phyloP scores from a whole-genome alignment of 2,113 vertebrate species.

The Leptosomus discolor region DNA sequence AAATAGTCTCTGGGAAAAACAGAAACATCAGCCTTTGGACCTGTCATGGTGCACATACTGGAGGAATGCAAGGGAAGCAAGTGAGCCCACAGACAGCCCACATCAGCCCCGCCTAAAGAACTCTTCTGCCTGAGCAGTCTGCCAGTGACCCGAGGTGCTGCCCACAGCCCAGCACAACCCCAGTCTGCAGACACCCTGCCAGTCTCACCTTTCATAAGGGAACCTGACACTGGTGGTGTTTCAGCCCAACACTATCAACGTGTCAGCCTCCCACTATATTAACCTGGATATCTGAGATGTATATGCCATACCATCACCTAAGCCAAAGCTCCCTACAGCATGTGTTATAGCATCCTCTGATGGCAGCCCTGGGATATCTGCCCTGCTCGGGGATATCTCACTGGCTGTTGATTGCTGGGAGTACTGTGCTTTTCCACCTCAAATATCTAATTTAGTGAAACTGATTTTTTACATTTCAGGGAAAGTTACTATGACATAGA shows the following conservation, averaged over 20 bases:
- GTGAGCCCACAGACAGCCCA: not conserved
- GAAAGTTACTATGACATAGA: not conserved
- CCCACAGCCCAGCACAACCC: not conserved
- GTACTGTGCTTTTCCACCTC: not conserved
- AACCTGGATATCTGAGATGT: not conserved
- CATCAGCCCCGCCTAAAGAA: not conserved
- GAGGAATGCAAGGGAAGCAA: not conserved
- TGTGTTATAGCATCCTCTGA: not conserved
- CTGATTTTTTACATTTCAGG: not conserved
- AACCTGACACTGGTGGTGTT: not conserved
- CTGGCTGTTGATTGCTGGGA: not conserved
- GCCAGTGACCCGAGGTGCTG: not conserved
- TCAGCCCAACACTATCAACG: not conserved
- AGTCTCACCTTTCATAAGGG: not conserved
- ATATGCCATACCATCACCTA: not conserved
- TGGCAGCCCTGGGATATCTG: not conserved
- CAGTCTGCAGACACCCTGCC: not conserved
- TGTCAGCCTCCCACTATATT: not conserved
- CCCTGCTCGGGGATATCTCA: not conserved
- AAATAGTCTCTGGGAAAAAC: not conserved
- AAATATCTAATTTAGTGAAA: not conserved
- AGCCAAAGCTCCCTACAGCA: not conserved
- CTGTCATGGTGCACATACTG: rapidly evolving
- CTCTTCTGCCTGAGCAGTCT: not conserved
- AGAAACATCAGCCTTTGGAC: not conserved